Conservation (phyloP, 1,140 invertebrate species). For the Mya arenaria region DNA sequence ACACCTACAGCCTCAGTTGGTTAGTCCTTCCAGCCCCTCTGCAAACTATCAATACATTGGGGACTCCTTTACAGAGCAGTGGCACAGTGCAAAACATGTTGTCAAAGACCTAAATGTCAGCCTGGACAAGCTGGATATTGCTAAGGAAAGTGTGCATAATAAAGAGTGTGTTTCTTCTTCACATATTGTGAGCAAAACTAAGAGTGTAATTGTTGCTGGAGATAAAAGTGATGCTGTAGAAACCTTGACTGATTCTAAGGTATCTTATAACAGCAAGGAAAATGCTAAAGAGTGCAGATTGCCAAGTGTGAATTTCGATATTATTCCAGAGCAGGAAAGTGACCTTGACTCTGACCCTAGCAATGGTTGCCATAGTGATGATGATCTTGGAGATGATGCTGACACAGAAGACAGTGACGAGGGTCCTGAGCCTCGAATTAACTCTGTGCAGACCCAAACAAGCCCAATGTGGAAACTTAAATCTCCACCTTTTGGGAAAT, state of each 20-base stretch:
- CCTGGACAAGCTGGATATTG: conserved; percentile 26
- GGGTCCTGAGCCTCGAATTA: conserved; percentile 11
- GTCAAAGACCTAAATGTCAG: conserved; percentile 34
- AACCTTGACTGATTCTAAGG: no score
- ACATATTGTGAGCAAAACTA: no score
- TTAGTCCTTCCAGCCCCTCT: conserved; percentile 21
- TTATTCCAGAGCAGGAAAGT: conserved; percentile 51
- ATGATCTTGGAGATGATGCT: conserved; percentile 34
- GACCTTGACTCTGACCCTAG: conserved; percentile 51
- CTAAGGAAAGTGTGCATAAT: no score
- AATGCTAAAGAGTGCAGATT: not conserved
- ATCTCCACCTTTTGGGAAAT: conserved; percentile 57
- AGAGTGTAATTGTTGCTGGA: no score
- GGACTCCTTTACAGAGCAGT: conserved; percentile 39
- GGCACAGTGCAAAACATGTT: conserved; percentile 26
- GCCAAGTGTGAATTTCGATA: conserved; percentile 8
- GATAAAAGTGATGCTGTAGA: no score
- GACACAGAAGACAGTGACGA: conserved; percentile 43
- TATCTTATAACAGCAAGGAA: no score
- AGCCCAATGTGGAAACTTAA: conserved; percentile 63
- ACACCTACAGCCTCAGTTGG: conserved; percentile 40
- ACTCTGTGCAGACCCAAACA: conserved; percentile 62
- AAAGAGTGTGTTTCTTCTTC: no score
- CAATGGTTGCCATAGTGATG: conserved; percentile 42
- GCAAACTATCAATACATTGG: conserved; percentile 6